Evolutionary conservation across 2,113 vertebrate genomes (phyloP).

Genomic region (Heliornis fulica): DNA sequence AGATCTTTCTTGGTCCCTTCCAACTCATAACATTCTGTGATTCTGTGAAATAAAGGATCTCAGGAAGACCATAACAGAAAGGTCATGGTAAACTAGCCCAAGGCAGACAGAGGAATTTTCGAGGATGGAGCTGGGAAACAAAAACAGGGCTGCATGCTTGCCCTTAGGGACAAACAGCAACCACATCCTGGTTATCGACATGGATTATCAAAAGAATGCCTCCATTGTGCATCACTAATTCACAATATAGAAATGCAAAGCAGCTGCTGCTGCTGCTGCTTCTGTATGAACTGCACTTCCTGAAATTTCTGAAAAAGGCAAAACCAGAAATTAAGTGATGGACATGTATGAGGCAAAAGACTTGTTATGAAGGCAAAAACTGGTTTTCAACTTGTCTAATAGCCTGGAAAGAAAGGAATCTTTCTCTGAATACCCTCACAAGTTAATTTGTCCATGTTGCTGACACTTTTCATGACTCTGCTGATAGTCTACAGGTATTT

Average conservation of each 20-base stretch:
- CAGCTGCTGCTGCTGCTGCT: not conserved
- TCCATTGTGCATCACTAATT: not conserved
- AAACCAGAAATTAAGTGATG: not conserved
- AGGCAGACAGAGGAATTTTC: not conserved
- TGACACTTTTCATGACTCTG: not conserved
- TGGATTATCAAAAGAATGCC: not conserved
- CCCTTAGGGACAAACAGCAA: not conserved
- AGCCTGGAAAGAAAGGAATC: constrained; percentile 24
- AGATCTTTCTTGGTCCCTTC: no score
- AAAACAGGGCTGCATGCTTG: not conserved
- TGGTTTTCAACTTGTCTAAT: constrained; percentile 28
- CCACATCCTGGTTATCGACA: not conserved
- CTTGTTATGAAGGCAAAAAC: constrained; percentile 8
- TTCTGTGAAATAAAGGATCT: not conserved
- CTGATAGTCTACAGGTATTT: constrained; percentile 47
- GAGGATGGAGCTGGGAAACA: not conserved
- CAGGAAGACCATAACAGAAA: not conserved
- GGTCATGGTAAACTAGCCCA: not conserved
- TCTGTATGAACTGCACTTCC: not conserved
- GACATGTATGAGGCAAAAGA: not conserved
- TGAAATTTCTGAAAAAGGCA: not conserved
- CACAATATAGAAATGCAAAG: not conserved
- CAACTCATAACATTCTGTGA: no score
- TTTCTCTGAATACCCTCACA: not conserved
- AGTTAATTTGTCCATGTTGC: not conserved